These are phyloP conservation scores for Gymnoscopelus microlampas DNA, from an alignment of 2,797 vertebrate genomes.

Conservation along the genomic window DNA sequence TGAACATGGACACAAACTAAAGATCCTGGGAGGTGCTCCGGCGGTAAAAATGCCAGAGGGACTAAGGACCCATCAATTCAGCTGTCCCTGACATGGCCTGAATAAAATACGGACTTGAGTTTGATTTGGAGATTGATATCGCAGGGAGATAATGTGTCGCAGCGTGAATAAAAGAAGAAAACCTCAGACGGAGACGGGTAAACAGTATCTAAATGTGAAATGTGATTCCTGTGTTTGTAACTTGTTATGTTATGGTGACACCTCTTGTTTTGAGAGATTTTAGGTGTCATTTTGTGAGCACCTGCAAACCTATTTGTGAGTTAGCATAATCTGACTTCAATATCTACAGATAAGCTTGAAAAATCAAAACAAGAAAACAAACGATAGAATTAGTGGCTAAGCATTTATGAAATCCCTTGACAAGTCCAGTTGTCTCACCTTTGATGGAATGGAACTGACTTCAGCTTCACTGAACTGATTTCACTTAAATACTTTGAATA, in stretches of 20 bases:
- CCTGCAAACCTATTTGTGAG: too few species aligned
- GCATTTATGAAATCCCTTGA: too few species aligned
- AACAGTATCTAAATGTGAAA: not conserved
- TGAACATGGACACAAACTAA: conserved; percentile 73
- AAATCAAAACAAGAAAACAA: not conserved
- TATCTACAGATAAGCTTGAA: not conserved
- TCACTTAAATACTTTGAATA: too few species aligned
- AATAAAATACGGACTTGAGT: conserved; percentile 39
- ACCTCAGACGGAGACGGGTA: not conserved
- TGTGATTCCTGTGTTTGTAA: not conserved
- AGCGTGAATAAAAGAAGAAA: conserved; percentile 35
- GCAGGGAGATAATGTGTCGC: conserved; percentile 13
- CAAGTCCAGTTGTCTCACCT: too few species aligned
- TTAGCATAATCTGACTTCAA: too few species aligned
- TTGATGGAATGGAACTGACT: not conserved
- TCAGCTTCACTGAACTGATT: not conserved
- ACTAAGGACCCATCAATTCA: conserved; percentile 55
- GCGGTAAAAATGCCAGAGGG: conserved; percentile 48
- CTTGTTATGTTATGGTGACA: not conserved
- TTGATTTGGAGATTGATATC: conserved; percentile 15
- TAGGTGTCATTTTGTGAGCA: too few species aligned
- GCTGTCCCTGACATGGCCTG: conserved; percentile 45
- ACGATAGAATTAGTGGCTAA: too few species aligned
- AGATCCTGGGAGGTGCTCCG: conserved; percentile 60
- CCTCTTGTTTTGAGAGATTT: too few species aligned